Evolutionary conservation across 2,113 vertebrate species (phyloP).

Genomic region (Brachyhypopomus gauderio): DNA sequence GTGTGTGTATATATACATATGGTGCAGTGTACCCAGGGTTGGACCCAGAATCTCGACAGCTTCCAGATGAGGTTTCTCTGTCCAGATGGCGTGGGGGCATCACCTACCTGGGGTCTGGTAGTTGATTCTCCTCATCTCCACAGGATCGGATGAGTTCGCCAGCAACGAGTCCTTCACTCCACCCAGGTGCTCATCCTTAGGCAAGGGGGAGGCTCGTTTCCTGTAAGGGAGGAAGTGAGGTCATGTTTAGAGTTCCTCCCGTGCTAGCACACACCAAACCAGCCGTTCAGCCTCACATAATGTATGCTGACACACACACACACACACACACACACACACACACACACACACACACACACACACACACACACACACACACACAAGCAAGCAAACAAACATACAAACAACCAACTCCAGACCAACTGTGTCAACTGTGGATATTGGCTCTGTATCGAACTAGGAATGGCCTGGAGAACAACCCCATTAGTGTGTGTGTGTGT

Average conservation of each 20-base stretch:
- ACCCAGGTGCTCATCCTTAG: slow-evolving; percentile 87
- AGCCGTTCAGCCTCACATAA: slow-evolving; percentile 44
- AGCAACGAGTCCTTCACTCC: slow-evolving; percentile 89
- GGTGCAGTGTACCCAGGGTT: slow-evolving; percentile 4
- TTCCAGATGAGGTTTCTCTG: slow-evolving; percentile 1
- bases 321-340: not conserved
- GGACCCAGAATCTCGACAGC: too few species aligned
- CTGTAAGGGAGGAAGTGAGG: slow-evolving; percentile 64
- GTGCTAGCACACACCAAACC: slow-evolving; percentile 32
- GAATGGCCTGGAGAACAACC: not conserved
- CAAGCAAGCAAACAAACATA: not conserved
- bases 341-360: not conserved
- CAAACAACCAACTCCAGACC: not conserved
- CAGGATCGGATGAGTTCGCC: slow-evolving; percentile 88
- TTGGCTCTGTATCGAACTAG: not conserved
- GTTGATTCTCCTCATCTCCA: slow-evolving; percentile 94
- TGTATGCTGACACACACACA: not conserved
- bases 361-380: too few species aligned
- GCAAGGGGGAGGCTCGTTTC: slow-evolving; percentile 88
- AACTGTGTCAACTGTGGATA: too few species aligned
- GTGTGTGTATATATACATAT: slow-evolving; percentile 51
- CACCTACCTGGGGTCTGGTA: slow-evolving; percentile 91
- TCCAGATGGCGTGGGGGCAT: slow-evolving; percentile 21
- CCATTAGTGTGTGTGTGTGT: too few species aligned
- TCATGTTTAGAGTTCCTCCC: not conserved